Evolutionary conservation across 2,113 vertebrate genomes (phyloP), one percentile per base, ranked within the genome.

Genomic region (Leptobrachium ailaonicum): DNA sequence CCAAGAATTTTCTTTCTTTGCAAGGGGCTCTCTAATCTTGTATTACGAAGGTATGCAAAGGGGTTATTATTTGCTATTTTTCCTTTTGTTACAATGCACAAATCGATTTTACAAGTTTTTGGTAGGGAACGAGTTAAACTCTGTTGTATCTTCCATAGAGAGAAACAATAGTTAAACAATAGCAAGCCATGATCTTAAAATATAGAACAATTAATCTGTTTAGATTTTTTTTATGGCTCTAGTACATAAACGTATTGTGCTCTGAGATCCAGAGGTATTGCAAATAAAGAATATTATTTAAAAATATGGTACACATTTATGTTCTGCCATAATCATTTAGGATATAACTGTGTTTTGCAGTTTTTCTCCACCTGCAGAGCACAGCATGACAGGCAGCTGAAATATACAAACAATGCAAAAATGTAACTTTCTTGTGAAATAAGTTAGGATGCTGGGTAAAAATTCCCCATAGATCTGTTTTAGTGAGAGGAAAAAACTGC

Each of bases 401-500:
- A 47, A 71, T 20, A 71, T 50, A 78, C 20, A 70, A 70, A 60
- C 54, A 32, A 67, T 50, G 50, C 12, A 45, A 45, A 41, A 58
- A 66, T 67, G 58, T 10, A 44, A 67, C 60, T 73, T 64, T 54
- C 77, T 41, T 8, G 44, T 67, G 50, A 67, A 62, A 80, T 73
- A 80, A 80, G 71, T 74, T 80, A 40, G 62, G 71, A 74, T 62
- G 62, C 43, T 10, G n/a, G 14, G n/a, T 58, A 67, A 56, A 32
- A 53, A 67, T 60, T 80, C 71, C 71, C 71, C 44, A 62, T 66
- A 80, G 78, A 80, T 68, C 14, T 54, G 20, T 32, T 68, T 42
- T 45, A 58, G 71, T 73, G 78, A 45, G 41, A 80, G 78, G 73
- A 73, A 73, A 73, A 73, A 56, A 73, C 69, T 73, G 45, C 50